phyloP scores from a whole-genome alignment of 1,140 invertebrate genomes.

The Nephila pilipes region DNA sequence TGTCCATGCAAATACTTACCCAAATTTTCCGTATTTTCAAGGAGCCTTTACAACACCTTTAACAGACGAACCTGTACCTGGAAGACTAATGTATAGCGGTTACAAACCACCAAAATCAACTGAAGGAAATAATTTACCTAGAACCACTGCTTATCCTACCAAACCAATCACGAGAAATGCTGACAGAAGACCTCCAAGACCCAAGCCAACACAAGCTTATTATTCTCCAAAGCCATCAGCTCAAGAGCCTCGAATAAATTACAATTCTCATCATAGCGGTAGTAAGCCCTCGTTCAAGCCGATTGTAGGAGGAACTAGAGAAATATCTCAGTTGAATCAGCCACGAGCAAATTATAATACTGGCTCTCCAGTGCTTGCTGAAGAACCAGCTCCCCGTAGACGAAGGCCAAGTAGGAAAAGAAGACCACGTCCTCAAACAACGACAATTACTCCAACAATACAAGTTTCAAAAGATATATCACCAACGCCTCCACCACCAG shows the following conservation, averaged over 20 bases:
- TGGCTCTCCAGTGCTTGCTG: background rate
- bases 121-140: conserved; percentile 26
- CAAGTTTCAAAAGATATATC: conserved; percentile 43
- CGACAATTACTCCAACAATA: background rate
- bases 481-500: conserved; percentile 67
- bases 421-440: conserved; percentile 47
- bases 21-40: conserved; percentile 70
- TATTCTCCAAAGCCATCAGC: background rate
- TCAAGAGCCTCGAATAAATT: background rate
- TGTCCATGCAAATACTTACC: conserved; percentile 54
- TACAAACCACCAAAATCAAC: conserved; percentile 72
- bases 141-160: conserved; percentile 1
- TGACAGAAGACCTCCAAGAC: background rate
- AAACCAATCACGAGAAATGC: conserved; percentile 3
- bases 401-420: conserved; percentile 53
- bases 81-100: conserved; percentile 68
- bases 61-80: conserved; percentile 42
- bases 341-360: background rate
- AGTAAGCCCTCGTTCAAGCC: background rate
- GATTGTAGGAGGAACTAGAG: background rate
- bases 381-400: conserved; percentile 33
- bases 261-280: background rate
- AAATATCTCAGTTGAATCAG: background rate
- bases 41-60: conserved; percentile 57
- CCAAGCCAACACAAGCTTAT: background rate